Conservation (phyloP, 2,797 vertebrate species). For the Malurus leucopterus region DNA sequence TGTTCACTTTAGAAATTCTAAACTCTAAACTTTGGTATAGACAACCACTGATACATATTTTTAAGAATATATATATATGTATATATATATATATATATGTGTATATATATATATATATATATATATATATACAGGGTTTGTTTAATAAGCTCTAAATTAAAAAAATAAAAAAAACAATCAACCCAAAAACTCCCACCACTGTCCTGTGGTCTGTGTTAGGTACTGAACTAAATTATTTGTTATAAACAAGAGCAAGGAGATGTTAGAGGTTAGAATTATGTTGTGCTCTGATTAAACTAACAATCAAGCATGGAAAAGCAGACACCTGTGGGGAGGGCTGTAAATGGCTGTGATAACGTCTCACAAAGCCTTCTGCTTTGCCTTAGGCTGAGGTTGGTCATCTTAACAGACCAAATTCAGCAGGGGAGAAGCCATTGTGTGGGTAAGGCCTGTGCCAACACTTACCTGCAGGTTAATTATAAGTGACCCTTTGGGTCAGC, state of each 20-base stretch:
- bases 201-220: not conserved
- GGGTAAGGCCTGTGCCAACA: not conserved
- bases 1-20: not conserved
- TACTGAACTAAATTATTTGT: not conserved
- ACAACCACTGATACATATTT: not conserved
- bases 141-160: not conserved
- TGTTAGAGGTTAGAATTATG: not conserved
- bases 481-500: not conserved
- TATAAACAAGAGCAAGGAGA: not conserved
- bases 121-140: not conserved
- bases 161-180: not conserved
- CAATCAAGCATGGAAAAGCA: not conserved
- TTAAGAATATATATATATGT: not conserved
- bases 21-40: not conserved
- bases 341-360: not conserved
- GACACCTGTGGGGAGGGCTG: not conserved
- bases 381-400: not conserved
- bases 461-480: not conserved
- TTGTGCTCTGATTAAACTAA: conserved; percentile 1
- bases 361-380: not conserved
- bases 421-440: not conserved
- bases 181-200: not conserved
- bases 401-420: not conserved
- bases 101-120: not conserved
- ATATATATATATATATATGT: not conserved